phyloP scores from a whole-genome alignment of 2,888 invertebrate genomes.

The Phyllotreta cruciferae region DNA sequence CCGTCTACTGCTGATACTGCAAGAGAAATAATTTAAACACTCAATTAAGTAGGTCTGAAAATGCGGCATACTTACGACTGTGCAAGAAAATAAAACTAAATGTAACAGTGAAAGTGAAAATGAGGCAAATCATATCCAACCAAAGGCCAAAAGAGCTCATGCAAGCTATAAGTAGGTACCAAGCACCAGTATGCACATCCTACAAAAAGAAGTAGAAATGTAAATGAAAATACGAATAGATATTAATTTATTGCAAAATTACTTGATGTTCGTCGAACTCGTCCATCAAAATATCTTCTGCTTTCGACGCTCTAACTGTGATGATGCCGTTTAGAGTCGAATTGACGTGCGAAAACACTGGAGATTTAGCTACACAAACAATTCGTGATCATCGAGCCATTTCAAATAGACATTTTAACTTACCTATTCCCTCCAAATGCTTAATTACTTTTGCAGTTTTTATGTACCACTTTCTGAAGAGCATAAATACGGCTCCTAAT shows the following conservation, averaged over 20 bases:
- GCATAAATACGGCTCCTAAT: conserved; percentile 70
- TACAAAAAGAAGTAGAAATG: conserved; percentile 32
- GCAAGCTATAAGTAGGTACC: conserved; percentile 67
- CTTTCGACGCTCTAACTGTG: conserved; percentile 44
- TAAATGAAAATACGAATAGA: no score
- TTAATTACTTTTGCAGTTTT: conserved; percentile 75
- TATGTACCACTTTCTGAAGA: conserved; percentile 70
- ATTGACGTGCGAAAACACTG: conserved; percentile 46
- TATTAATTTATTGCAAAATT: conserved; percentile 3
- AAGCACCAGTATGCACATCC: conserved; percentile 68
- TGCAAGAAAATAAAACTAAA: conserved; percentile 64
- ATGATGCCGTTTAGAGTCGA: conserved; percentile 44
- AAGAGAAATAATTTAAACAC: not conserved
- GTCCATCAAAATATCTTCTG: conserved; percentile 39
- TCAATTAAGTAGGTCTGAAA: conserved; percentile 16
- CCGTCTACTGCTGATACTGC: conserved; percentile 39
- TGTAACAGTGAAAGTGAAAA: conserved; percentile 67
- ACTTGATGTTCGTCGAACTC: conserved; percentile 48
- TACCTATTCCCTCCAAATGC: conserved; percentile 65
- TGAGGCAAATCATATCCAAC: conserved; percentile 70
- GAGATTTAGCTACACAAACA: conserved; percentile 46
- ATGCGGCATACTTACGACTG: conserved; percentile 45
- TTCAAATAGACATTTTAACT: conserved; percentile 36
- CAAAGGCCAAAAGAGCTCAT: conserved; percentile 71
- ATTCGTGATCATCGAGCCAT: not conserved